These are phyloP conservation scores for Catocala nupta DNA, from an alignment of 2,888 invertebrate species.

Conservation along the genomic window DNA sequence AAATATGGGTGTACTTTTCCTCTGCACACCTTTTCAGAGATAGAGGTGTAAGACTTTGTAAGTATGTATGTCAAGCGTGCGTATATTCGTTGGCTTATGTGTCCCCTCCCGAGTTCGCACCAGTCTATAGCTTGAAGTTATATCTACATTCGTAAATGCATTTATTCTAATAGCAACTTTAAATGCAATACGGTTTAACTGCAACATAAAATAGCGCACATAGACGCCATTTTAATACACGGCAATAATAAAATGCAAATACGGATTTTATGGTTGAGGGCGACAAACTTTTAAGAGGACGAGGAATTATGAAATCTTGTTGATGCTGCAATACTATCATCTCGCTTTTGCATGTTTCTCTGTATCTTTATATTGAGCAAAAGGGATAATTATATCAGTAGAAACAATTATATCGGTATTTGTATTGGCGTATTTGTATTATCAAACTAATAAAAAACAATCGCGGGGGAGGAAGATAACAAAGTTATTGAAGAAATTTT, in stretches of 20 bases:
- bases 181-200: conserved; percentile 7
- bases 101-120: not conserved
- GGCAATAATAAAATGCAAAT: conserved; percentile 1
- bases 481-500: too few species aligned
- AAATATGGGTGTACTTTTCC: too few species aligned
- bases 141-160: not conserved
- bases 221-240: not conserved
- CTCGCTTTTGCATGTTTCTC: not conserved
- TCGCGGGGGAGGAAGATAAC: too few species aligned
- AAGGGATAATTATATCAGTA: too few species aligned
- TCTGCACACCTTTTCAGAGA: too few species aligned
- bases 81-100: too few species aligned
- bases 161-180: not conserved
- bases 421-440: too few species aligned
- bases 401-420: too few species aligned
- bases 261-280: not conserved
- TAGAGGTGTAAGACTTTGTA: too few species aligned
- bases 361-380: too few species aligned
- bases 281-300: not conserved
- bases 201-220: not conserved
- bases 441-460: too few species aligned
- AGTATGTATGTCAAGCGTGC: too few species aligned
- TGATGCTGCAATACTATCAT: not conserved
- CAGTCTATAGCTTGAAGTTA: not conserved
- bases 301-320: not conserved